Evolutionary conservation across 2,797 vertebrate species (phyloP).

Genomic region (Acrocephalus scirpaceus): DNA sequence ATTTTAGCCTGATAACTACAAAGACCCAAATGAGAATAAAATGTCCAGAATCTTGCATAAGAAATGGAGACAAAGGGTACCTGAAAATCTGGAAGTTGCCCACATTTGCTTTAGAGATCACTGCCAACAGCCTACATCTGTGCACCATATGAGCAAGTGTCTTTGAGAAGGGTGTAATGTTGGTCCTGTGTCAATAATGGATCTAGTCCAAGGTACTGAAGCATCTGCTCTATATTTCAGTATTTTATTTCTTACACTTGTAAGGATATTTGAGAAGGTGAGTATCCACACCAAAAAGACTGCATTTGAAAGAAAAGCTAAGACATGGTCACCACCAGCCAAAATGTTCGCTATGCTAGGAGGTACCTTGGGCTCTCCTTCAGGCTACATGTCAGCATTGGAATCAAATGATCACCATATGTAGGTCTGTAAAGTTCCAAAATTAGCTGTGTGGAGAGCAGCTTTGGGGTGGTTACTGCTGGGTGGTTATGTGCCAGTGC

Average conservation of each 20-base stretch:
- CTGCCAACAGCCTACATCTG: conserved; percentile 51
- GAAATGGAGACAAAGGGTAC: background rate
- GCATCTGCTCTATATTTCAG: conserved; percentile 38
- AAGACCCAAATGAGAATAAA: background rate
- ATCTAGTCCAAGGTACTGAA: conserved; percentile 33
- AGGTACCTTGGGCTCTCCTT: background rate
- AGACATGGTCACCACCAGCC: background rate
- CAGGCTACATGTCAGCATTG: background rate
- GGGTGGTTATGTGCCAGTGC: conserved; percentile 33
- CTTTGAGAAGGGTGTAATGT: conserved; percentile 35
- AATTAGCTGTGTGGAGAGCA: conserved; percentile 45
- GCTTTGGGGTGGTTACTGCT: conserved; percentile 19
- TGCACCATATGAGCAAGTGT: conserved; percentile 41
- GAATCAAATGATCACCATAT: conserved; percentile 51
- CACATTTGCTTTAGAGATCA: background rate
- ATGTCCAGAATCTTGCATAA: background rate
- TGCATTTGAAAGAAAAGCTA: background rate
- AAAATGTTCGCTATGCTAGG: background rate
- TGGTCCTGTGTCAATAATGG: conserved; percentile 54
- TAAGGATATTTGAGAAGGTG: conserved; percentile 47
- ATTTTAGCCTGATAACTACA: background rate
- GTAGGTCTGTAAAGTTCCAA: conserved; percentile 32
- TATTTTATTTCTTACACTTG: conserved; percentile 23
- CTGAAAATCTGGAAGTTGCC: conserved; percentile 8
- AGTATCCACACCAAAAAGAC: background rate